Conservation (phyloP, 2,113 vertebrate species). For the Oncorhynchus kisutch region DNA sequence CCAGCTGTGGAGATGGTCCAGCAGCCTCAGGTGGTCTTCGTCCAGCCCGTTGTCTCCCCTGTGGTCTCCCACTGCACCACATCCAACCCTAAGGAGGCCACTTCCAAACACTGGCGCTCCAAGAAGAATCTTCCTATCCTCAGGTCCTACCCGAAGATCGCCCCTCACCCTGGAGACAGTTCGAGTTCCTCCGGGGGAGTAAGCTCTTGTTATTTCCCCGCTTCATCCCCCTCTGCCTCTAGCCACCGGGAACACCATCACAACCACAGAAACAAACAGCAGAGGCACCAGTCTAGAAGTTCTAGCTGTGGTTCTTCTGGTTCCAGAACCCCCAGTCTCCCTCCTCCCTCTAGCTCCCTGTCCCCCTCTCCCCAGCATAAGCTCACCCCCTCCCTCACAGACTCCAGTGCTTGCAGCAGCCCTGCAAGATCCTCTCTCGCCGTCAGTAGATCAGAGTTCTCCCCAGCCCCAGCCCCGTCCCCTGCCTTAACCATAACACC, state of each 20-base stretch:
- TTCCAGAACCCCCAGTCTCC: slow-evolving; percentile 31
- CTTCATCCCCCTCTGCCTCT: slow-evolving; percentile 45
- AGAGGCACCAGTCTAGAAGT: slow-evolving; percentile 14
- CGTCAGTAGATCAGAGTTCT: slow-evolving; percentile 23
- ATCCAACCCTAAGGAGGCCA: slow-evolving; percentile 47
- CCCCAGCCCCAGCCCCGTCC: slow-evolving; percentile 8
- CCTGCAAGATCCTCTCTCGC: slow-evolving; percentile 28
- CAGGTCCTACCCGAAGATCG: slow-evolving; percentile 92
- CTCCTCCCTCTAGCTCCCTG: slow-evolving; percentile 8
- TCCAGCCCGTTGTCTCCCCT: slow-evolving; percentile 81
- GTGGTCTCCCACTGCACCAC: slow-evolving; percentile 74
- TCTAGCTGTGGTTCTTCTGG: slow-evolving; percentile 14
- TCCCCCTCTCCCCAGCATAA: slow-evolving; percentile 42
- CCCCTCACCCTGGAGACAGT: slow-evolving; percentile 85
- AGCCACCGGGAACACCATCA: slow-evolving; percentile 37
- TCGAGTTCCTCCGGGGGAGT: slow-evolving; percentile 61
- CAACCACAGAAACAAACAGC: slow-evolving; percentile 49
- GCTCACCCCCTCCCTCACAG: slow-evolving; percentile 27
- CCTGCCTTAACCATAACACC: neutral
- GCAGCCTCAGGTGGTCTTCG: slow-evolving; percentile 85
- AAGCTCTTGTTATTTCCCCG: slow-evolving; percentile 44
- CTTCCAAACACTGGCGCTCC: slow-evolving; percentile 76
- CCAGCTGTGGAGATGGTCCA: slow-evolving; percentile 85
- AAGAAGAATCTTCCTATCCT: slow-evolving; percentile 87
- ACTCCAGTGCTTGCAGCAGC: slow-evolving; percentile 31